Percentiles rank a stretch among this genome's conserved stretches.
Conservation (phyloP, 2,113 vertebrate species). For the Caracal caracal region DNA sequence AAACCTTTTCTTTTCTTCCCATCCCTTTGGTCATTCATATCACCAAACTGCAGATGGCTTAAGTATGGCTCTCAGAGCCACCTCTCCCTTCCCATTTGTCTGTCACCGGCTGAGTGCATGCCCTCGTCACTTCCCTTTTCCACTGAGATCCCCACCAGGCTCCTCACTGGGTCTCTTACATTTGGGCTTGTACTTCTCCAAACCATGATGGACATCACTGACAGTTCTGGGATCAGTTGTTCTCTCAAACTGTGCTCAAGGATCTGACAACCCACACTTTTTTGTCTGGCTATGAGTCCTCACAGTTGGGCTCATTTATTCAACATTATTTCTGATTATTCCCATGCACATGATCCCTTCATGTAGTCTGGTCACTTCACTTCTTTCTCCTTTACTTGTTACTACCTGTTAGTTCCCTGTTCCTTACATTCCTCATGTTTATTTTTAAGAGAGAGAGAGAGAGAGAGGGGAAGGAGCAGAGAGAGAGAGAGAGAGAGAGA, state of each 20-base stretch:
- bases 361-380: background rate
- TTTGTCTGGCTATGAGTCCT: background rate
- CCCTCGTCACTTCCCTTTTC: background rate
- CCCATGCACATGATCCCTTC: background rate
- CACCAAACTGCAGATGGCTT: background rate
- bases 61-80: background rate
- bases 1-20: background rate
- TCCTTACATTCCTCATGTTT: background rate
- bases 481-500: too few relatives aligned
- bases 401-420: background rate
- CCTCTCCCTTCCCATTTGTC: background rate
- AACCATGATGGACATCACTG: background rate
- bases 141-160: rapidly evolving
- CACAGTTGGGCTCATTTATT: background rate
- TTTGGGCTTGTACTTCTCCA: background rate
- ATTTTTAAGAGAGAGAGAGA: too few relatives aligned
- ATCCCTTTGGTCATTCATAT: background rate
- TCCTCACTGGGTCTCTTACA: background rate
- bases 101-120: background rate
- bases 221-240: background rate
- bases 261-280: background rate
- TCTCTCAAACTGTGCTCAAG: background rate
- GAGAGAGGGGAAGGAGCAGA: too few relatives aligned
- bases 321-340: background rate
- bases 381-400: background rate